Evolutionary conservation across 2,113 vertebrate genomes (phyloP).

Genomic region (Myotis lucifugus): DNA sequence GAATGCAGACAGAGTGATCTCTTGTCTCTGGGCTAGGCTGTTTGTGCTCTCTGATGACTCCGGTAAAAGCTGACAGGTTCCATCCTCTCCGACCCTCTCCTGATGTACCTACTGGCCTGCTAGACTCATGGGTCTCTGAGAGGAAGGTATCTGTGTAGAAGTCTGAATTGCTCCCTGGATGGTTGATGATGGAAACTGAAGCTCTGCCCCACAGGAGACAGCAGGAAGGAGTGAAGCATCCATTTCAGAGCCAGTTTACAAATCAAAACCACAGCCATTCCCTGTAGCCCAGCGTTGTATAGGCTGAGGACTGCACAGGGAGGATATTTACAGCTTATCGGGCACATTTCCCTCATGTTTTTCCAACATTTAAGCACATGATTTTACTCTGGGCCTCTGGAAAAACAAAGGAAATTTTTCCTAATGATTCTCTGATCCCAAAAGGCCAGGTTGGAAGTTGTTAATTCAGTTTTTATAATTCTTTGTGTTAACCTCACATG

Average conservation of each 20-base stretch:
- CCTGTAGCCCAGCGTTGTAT: not conserved
- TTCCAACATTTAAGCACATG: not conserved
- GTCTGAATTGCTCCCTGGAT: too few species aligned
- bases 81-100: too few species aligned
- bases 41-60: not conserved
- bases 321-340: not conserved
- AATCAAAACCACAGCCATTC: not conserved
- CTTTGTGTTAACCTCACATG: too few species aligned
- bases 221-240: not conserved
- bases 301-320: not conserved
- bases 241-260: rapidly evolving
- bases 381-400: not conserved
- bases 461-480: too few species aligned
- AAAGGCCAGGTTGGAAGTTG: not conserved
- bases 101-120: too few species aligned
- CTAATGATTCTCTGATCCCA: not conserved
- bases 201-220: not conserved
- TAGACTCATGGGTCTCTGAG: too few species aligned
- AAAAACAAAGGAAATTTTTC: not conserved
- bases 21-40: rapidly evolving
- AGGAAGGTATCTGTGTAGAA: too few species aligned
- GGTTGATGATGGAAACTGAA: too few species aligned
- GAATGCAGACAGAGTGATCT: not conserved
- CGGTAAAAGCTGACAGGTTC: not conserved
- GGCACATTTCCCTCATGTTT: not conserved